Base-by-base conservation (phyloP, 2,888 invertebrate genomes). In the Pediacus dermestoides region DNA sequence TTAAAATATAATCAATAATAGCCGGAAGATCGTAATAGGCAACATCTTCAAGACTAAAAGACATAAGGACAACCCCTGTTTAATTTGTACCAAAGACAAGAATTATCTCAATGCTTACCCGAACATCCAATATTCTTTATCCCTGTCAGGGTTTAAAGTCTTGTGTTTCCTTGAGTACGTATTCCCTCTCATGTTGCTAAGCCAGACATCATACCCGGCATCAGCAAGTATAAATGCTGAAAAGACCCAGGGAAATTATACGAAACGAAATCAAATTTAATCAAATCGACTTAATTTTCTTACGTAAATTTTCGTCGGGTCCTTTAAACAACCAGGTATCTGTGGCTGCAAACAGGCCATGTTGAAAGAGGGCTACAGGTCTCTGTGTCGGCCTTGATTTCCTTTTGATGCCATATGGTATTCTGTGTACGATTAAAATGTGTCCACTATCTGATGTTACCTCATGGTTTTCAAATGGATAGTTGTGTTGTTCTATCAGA, bases 181-280 rank as follows among this genome's bases (percentile, higher is more conserved):
- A 60, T 78, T 80, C 13, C 81, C 81, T 37, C 81, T 61, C 39
- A 72, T 68, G 57, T 81, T 82, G 1, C 74, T 74, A 37, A 82
- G 50, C 81, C 81, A 81, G 4, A 72, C 70, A 42, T 73, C 74
- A 44, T 70, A 74, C 3, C 73, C 73, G 2, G 61, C 61, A 51
- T 74, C 72, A 2, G 72, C 60, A 25, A 73, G 71, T 63, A 69
- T 70, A 57, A 67, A 65, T 21, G 64, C 64, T 65, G 36, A 16
- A 57, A 7, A 28, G 21, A 18, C 6, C n/a, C n/a, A n/a, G n/a
- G n/a, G n/a, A n/a, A n/a, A n/a, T 31, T 2, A 23, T 15, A 37
- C n/a, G 30, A 12, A 32, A 4, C 11, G 37, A 14, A n/a, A 25
- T 15, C 16, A 23, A 12, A 16, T 32, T 3, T 27, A 35, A 31